Evolutionary conservation across 1,140 invertebrate species (phyloP).

Genomic region (Fopius arisanus): DNA sequence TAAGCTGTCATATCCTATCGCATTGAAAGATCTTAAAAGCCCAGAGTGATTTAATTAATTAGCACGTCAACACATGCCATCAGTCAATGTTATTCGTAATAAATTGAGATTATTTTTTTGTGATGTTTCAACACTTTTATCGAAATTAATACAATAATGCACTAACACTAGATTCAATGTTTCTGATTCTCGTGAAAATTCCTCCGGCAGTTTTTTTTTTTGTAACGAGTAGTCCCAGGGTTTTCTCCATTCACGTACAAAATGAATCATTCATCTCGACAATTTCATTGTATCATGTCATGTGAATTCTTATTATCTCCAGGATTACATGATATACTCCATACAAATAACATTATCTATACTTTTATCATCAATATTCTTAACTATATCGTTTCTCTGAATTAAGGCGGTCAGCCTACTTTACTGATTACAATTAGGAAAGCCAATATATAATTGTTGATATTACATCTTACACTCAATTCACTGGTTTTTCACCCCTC

Average conservation of each 20-base stretch:
- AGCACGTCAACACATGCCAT: background rate
- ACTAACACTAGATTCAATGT: background rate
- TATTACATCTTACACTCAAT: background rate
- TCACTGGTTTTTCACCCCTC: background rate
- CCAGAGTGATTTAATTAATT: background rate
- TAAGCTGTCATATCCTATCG: background rate
- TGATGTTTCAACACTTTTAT: background rate
- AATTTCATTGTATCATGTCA: background rate
- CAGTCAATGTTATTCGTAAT: background rate
- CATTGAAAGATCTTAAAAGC: conserved; percentile 1
- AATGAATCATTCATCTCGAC: background rate
- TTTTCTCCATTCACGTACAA: background rate
- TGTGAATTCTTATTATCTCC: background rate
- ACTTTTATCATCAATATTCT: background rate
- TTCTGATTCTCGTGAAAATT: background rate
- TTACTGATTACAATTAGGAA: conserved; percentile 1
- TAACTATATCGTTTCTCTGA: background rate
- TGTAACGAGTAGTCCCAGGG: background rate
- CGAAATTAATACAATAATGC: background rate
- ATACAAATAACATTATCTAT: background rate
- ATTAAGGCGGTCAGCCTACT: conserved; percentile 1
- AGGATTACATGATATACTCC: background rate
- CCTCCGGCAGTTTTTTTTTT: background rate
- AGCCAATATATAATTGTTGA: background rate
- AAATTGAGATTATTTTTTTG: background rate